These are phyloP conservation scores for Criorhina ranunculi DNA, from an alignment of 2,888 invertebrate genomes.

Conservation along the genomic window DNA sequence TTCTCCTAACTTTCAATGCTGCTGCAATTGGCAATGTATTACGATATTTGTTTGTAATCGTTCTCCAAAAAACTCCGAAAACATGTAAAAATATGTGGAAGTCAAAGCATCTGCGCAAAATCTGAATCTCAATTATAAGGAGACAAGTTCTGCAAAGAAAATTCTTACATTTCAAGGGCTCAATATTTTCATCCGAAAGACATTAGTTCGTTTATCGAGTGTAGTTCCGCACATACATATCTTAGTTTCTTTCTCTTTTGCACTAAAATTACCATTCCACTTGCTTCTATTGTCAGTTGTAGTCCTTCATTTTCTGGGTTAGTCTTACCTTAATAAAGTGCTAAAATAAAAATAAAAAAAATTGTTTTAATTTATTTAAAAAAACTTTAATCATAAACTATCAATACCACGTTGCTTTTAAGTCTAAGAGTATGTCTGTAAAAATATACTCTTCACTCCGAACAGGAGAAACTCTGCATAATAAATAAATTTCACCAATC, in stretches of 20 bases:
- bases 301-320: conserved; percentile 58
- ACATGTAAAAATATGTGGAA: conserved; percentile 30
- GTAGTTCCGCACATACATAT: conserved; percentile 69
- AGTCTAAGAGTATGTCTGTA: conserved; percentile 2
- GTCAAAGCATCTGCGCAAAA: conserved; percentile 24
- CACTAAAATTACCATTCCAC: conserved; percentile 42
- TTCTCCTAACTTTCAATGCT: not conserved
- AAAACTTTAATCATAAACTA: not conserved
- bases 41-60: conserved; percentile 34
- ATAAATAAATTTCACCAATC: conserved; percentile 10
- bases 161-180: conserved; percentile 60
- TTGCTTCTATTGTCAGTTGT: conserved; percentile 48
- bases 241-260: conserved; percentile 64
- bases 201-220: conserved; percentile 66
- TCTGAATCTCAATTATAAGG: conserved; percentile 4
- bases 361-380: not conserved
- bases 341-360: not conserved
- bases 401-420: conserved; percentile 29
- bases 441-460: conserved; percentile 19
- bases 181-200: conserved; percentile 20
- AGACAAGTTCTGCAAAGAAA: conserved; percentile 53
- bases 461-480: conserved; percentile 27
- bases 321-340: conserved; percentile 21
- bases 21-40: conserved; percentile 30
- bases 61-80: conserved; percentile 32